Base-by-base conservation (phyloP, 2,797 vertebrate species). In the Myiothlypis coronata region DNA sequence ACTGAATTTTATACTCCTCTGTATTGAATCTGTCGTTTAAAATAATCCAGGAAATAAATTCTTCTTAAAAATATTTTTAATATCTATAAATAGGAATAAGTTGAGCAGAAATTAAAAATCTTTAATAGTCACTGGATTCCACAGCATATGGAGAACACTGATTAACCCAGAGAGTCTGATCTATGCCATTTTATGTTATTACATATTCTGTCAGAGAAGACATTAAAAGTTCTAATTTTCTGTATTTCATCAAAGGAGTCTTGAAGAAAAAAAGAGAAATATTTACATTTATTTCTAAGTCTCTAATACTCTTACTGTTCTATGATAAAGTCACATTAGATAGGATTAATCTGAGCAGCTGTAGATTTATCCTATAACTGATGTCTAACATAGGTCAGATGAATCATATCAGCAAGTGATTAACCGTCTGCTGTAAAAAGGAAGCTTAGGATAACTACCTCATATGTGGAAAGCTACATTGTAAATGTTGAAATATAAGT, bases 251-350 rank as follows among this genome's bases (percentile, higher is more conserved):
- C 70, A 84, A 79, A 92, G 52, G 16, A 87, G 7, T 2, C 14
- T 82, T 67, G 59, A 61, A 79, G 55, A 68, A 89, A 93, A 39
- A 39, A 34, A 3, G 21, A 32, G 7, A 41, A 77, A 79, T 92
- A 94, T 95, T 94, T 94, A 74, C 72, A 89, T 92, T 92, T 87
- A 56, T 94, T 94, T 49, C 34, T 74, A 84, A 89, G 35, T 82
- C 78, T 69, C 35, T 96, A 94, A 93, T 89, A 85, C 21, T 84
- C 75, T 93, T 90, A 87, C 18, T 49, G 14, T 28, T 92, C 16
- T 89, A 28, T 78, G 59, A 90, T 63, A 79, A 95, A 93, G 78
- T 79, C 89, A 93, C 35, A 79, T 90, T 93, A 90, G 75, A 59
- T 11, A 60, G 71, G 75, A 95, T 95, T 96, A 95, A 83, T 91